Evolutionary conservation across 1,140 invertebrate species (phyloP).

Genomic region (Drosophila dunni): DNA sequence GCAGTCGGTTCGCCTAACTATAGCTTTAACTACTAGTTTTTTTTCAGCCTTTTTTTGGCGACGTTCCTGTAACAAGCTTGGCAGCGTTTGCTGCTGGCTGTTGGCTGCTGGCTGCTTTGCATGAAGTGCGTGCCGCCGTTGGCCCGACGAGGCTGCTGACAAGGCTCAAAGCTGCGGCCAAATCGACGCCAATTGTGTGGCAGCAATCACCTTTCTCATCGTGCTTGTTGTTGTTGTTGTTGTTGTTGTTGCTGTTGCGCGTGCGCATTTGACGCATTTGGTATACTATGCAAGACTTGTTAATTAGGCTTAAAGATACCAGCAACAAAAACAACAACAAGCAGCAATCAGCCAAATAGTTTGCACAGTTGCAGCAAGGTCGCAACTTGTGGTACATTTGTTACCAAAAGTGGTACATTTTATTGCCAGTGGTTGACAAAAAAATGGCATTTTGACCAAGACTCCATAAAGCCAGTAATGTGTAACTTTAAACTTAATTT

Average conservation of each 20-base stretch:
- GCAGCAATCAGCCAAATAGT: slow-evolving; percentile 18
- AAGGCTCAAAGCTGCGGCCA: slow-evolving; percentile 36
- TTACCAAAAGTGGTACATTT: too few relatives aligned
- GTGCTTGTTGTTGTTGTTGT: slow-evolving; percentile 11
- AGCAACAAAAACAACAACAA: slow-evolving; percentile 3
- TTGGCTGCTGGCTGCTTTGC: slow-evolving; percentile 72
- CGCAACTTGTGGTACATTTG: neutral
- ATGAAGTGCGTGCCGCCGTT: slow-evolving; percentile 53
- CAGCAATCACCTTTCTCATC: slow-evolving; percentile 43
- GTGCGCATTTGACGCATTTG: slow-evolving; percentile 51
- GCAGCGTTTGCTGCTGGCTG: slow-evolving; percentile 31
- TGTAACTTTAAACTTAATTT: too few relatives aligned
- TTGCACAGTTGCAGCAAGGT: slow-evolving; percentile 7
- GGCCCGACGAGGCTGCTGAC: slow-evolving; percentile 18
- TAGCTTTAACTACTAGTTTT: neutral
- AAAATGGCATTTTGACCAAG: too few relatives aligned
- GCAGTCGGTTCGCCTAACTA: too few relatives aligned
- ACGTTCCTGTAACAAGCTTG: slow-evolving; percentile 27
- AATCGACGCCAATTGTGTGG: slow-evolving; percentile 64
- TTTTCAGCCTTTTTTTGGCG: slow-evolving; percentile 22
- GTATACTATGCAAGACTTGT: slow-evolving; percentile 57
- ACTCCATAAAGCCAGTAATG: too few relatives aligned
- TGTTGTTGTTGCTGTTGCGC: slow-evolving; percentile 42
- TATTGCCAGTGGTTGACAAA: too few relatives aligned
- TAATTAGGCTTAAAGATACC: slow-evolving; percentile 70